Evolutionary conservation across 2,888 invertebrate genomes (phyloP).

Genomic region (Hybos culiciformis): DNA sequence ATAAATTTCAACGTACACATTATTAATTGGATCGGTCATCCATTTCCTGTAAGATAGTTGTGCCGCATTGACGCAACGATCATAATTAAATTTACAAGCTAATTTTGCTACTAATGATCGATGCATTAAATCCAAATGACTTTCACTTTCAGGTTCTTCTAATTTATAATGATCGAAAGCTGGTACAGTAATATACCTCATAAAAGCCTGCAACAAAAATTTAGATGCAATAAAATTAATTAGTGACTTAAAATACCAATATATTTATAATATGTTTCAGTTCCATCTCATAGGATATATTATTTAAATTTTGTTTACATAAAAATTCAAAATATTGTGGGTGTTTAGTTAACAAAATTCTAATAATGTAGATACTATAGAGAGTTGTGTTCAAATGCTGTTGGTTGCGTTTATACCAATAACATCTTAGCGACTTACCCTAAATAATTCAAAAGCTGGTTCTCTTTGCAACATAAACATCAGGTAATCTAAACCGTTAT

Average conservation of each 20-base stretch:
- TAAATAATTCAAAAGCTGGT: constrained; percentile 44
- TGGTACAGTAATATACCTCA: constrained; percentile 33
- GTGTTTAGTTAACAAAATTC: no score
- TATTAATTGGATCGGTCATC: constrained; percentile 37
- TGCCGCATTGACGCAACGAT: constrained; percentile 38
- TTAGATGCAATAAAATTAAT: not conserved
- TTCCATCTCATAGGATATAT: not conserved
- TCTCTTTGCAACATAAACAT: constrained; percentile 44
- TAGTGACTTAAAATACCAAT: no score
- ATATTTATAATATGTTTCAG: no score
- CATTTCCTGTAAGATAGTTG: constrained; percentile 38
- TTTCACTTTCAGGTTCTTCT: constrained; percentile 37
- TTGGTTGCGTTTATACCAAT: not conserved
- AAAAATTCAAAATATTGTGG: not conserved
- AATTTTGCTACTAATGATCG: constrained; percentile 39
- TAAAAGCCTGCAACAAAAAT: constrained; percentile 26
- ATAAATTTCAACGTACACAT: constrained; percentile 32
- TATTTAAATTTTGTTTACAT: not conserved
- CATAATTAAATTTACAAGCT: constrained; percentile 41
- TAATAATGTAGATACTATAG: no score
- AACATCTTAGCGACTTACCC: constrained; percentile 31
- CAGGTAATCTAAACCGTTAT: constrained; percentile 44
- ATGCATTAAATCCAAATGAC: constrained; percentile 39
- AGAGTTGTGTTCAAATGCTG: no score
- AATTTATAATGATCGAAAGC: constrained; percentile 37